Base-by-base conservation (phyloP, 1,140 invertebrate species). In the Apis cerana region DNA sequence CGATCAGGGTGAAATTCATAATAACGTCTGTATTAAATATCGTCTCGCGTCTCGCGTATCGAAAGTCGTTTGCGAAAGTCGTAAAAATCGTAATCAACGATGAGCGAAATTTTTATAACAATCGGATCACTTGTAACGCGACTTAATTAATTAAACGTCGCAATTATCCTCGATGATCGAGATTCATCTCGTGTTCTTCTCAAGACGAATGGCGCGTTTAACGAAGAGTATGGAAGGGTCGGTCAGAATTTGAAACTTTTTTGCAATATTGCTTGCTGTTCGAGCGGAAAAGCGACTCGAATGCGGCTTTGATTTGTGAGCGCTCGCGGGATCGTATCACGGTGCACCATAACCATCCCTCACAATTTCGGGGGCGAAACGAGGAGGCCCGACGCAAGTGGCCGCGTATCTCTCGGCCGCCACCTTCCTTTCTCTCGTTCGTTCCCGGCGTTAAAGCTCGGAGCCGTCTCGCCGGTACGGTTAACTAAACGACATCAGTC, bases 401-500 rank as follows among this genome's bases (percentile, higher is more conserved):
- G 52, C 9, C 61, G 74, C 78, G 78, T 88, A 88, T 85, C 83
- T 88, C 80, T 75, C 87, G 84, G 61, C 71, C 17, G 15, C 56
- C 43, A 19, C 61, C 61, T 17, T 65, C 23, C 72, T 88, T 52
- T 79, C 75, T 70, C 65, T 77, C 72, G 56, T 77, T 62, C 27
- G 58, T 13, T 27, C 1, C 27, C 10, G 75, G 79, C 85, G 76
- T 85, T 89, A 89, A 88, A 89, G 80, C 85, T 80, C 68, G 56
- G 72, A 71, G 77, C 81, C 81, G 62, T 17, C 50, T 54, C 52
- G 64, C 5, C 68, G 79, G 75, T 71, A 87, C 80, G 87, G 85
- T 89, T 89, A 89, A 89, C 87, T 84, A 81, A 85, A 33, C 2
- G 82, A 81, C 88, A 89, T 89, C 87, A 85, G 87, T 89, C 88